Conservation (phyloP, 2,888 invertebrate species). For the Drosophila ustulata region DNA sequence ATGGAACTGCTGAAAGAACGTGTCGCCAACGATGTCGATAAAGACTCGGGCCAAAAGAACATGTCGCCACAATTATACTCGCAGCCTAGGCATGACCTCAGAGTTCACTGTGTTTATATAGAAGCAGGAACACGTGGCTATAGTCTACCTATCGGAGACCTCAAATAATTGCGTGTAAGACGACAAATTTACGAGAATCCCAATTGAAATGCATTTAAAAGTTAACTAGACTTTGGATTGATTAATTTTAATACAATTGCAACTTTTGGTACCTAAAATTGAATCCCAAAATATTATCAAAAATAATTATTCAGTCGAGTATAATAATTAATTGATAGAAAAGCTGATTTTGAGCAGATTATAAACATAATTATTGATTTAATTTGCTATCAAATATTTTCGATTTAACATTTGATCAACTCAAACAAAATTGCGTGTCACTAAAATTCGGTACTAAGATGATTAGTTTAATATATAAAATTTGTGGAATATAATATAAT, state of each 20-base stretch:
- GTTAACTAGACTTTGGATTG: too few species aligned
- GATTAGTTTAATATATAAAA: too few species aligned
- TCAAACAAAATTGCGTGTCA: too few species aligned
- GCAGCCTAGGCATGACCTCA: background rate
- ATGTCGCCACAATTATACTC: slow-evolving; percentile 33
- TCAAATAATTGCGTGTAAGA: background rate
- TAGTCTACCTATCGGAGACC: background rate
- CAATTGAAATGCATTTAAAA: background rate
- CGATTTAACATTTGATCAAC: too few species aligned
- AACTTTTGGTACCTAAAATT: background rate
- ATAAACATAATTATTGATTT: too few species aligned
- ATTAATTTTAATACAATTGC: background rate
- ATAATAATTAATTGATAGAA: too few species aligned
- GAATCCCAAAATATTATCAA: too few species aligned
- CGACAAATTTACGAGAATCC: background rate
- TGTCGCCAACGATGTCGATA: slow-evolving; percentile 32
- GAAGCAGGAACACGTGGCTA: slow-evolving; percentile 11
- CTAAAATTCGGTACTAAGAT: too few species aligned
- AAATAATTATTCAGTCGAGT: too few species aligned
- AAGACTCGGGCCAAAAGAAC: slow-evolving; percentile 38
- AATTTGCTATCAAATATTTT: too few species aligned
- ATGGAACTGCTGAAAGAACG: slow-evolving; percentile 39
- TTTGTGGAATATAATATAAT: too few species aligned
- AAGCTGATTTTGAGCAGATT: too few species aligned
- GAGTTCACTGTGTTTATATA: slow-evolving; percentile 15